Conservation (phyloP, 2,888 invertebrate species). For the Eilema caniola region DNA sequence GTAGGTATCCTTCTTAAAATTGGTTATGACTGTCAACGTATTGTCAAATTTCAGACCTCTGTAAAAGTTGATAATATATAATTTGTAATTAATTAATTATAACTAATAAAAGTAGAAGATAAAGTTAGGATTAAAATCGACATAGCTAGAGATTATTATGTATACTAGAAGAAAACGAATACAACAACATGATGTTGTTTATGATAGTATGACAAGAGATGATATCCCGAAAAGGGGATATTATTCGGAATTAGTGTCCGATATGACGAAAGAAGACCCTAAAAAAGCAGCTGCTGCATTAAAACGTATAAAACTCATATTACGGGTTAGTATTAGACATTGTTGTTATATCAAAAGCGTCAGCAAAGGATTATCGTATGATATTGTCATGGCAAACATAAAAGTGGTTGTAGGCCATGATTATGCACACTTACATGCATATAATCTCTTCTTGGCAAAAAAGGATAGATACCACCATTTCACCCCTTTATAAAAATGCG, state of each 20-base stretch:
- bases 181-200: slow-evolving; percentile 75
- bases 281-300: slow-evolving; percentile 70
- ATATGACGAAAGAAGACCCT: slow-evolving; percentile 75
- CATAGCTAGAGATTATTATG: slow-evolving; percentile 52
- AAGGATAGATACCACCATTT: too few relatives aligned
- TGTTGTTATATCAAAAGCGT: not conserved
- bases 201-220: slow-evolving; percentile 71
- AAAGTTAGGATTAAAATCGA: not conserved
- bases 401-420: too few relatives aligned
- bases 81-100: not conserved
- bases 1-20: not conserved
- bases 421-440: too few relatives aligned
- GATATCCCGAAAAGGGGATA: slow-evolving; percentile 84
- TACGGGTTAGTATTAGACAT: slow-evolving; percentile 63
- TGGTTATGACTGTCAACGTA: not conserved
- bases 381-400: too few relatives aligned
- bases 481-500: too few relatives aligned
- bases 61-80: not conserved
- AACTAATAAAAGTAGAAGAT: not conserved
- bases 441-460: too few relatives aligned
- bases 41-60: not conserved
- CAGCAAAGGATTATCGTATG: too few relatives aligned
- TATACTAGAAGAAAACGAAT: slow-evolving; percentile 75
- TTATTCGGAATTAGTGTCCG: slow-evolving; percentile 88
- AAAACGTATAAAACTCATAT: slow-evolving; percentile 77